Percentiles rank a stretch among this genome's conserved stretches.
Evolutionary conservation across 2,888 invertebrate genomes (phyloP).

Genomic region (Branchipolynoe longqiensis): DNA sequence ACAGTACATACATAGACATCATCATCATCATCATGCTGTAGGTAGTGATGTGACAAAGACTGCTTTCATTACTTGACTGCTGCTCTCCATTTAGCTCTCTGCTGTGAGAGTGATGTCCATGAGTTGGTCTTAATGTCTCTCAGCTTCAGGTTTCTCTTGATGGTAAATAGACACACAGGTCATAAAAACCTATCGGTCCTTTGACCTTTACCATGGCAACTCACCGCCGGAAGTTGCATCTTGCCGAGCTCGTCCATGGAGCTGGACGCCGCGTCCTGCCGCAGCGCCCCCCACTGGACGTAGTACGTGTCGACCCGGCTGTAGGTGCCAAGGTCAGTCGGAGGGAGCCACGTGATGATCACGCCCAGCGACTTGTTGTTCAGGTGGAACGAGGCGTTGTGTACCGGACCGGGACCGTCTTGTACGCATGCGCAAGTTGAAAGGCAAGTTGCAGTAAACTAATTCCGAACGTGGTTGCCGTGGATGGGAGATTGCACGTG

Average conservation of each 20-base stretch:
- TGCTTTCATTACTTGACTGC: no score
- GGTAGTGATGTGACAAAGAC: no score
- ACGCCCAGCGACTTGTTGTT: not conserved
- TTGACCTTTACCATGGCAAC: no score
- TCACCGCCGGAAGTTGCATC: not conserved
- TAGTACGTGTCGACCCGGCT: not conserved
- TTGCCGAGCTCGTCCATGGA: not conserved
- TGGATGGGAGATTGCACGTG: no score
- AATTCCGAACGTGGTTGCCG: not conserved
- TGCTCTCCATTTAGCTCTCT: no score
- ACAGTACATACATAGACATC: no score
- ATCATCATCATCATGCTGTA: no score
- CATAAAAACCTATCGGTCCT: no score
- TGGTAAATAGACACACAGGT: no score
- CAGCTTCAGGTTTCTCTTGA: no score
- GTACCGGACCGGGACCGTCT: not conserved
- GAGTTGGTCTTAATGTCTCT: no score
- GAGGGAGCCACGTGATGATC: not conserved
- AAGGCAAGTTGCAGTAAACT: not conserved
- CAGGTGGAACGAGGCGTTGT: not conserved
- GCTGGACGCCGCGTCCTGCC: not conserved
- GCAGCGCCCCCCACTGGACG: conserved; percentile 16
- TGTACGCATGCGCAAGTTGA: not conserved
- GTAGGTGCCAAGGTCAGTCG: not conserved
- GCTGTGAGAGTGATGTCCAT: no score